Percentiles rank a stretch among this genome's conserved stretches.
phyloP scores from a whole-genome alignment of 2,888 invertebrate species.

The Parapristionchus giblindavisi region DNA sequence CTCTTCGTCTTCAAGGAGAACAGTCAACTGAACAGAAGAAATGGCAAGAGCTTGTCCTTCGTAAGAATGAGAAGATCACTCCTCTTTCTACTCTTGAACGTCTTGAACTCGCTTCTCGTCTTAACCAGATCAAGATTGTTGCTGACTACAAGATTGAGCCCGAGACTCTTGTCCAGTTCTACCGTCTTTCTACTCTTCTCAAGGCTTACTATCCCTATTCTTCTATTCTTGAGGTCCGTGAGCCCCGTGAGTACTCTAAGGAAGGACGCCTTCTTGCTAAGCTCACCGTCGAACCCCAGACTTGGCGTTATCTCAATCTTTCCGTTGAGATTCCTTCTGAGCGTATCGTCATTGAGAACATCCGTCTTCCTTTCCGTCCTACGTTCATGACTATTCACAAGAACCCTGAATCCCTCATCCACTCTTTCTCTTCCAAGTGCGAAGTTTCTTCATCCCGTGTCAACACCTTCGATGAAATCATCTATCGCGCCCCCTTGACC shows the following conservation, averaged over 20 bases:
- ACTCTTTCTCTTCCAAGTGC: slow-evolving; percentile 42
- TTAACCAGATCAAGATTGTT: slow-evolving; percentile 49
- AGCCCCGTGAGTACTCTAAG: slow-evolving; percentile 6
- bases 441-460: slow-evolving; percentile 50
- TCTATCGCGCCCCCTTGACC: slow-evolving; percentile 60
- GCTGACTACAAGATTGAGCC: slow-evolving; percentile 54
- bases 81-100: slow-evolving; percentile 3
- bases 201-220: slow-evolving; percentile 57
- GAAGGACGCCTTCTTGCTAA: slow-evolving; percentile 40
- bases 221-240: slow-evolving; percentile 32
- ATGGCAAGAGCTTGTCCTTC: neutral
- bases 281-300: slow-evolving; percentile 61
- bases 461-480: slow-evolving; percentile 67
- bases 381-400: slow-evolving; percentile 34
- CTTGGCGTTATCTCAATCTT: slow-evolving; percentile 58
- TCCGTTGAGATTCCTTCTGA: slow-evolving; percentile 59
- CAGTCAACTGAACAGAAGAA: slow-evolving; percentile 42
- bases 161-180: slow-evolving; percentile 45
- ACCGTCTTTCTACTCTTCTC: slow-evolving; percentile 52
- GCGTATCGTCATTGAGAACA: slow-evolving; percentile 47
- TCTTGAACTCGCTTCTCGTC: slow-evolving; percentile 34
- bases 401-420: slow-evolving; percentile 28
- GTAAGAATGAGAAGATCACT: no score
- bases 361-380: slow-evolving; percentile 45
- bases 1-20: slow-evolving; percentile 42